Base-by-base conservation (phyloP, 1,140 invertebrate genomes). In the Epicauta chinensis region DNA sequence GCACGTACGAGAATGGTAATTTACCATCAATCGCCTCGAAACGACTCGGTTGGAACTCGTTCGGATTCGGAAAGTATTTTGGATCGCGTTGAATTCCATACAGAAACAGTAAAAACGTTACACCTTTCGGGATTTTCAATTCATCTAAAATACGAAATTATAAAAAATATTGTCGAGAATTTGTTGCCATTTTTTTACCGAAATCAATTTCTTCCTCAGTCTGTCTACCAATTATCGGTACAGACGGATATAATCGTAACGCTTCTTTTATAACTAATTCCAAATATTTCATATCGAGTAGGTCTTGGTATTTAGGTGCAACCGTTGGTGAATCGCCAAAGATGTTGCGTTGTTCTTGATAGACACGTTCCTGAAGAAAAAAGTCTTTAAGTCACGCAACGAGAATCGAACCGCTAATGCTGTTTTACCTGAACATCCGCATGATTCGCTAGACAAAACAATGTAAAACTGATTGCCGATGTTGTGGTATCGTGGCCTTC, bases 31-130 rank as follows among this genome's bases (percentile, higher is more conserved):
- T n/a, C 40, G 70, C 68, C 55, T 73, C 71, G 16, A 87, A 88
- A 49, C 83, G 66, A 39, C 85, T 81, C 0, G 86, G 86, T 68
- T 83, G 70, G 60, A 86, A 88, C 43, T 70, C 68, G 38, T 85
- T 77, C 0, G 86, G 84, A 41, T 87, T 71, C 1, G 77, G 74
- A 62, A 78, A 88, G 45, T 72, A 67, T 6, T 75, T 65, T 6
- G 73, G 66, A 62, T 82, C 73, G 32, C 80, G 71, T 60, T 87
- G 83, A 12, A 86, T 66, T 56, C 73, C 71, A 40, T 75, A 76
- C 13, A 66, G 59, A 72, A 46, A 46, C 13, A 46, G 12, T 9
- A 0, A 11, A 37, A 53, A 12, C 10, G 13, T 23, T 29, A 36
- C 34, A 11, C 32, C 39, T 38, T 39, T 29, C 3, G 51, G 51